Conservation (phyloP, 2,113 vertebrate genomes). For the Cyanocitta stelleri region DNA sequence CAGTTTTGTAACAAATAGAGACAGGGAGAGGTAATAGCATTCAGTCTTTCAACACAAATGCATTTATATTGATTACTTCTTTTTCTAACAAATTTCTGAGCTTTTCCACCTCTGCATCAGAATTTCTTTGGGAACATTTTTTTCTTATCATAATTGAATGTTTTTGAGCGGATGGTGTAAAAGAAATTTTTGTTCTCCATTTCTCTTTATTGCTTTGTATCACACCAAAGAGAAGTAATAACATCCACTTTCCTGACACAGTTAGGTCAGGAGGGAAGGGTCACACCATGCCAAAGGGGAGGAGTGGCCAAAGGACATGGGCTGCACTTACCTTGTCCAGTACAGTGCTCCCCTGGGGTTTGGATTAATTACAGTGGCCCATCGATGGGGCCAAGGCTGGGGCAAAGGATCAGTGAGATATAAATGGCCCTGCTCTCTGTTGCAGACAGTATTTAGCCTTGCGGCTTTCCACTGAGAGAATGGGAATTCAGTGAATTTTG, state of each 20-base stretch:
- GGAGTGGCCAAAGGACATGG: background rate
- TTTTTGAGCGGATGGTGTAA: background rate
- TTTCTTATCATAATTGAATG: background rate
- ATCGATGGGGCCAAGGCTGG: background rate
- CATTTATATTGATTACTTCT: background rate
- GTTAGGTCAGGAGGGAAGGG: background rate
- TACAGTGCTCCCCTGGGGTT: background rate
- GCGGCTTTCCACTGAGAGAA: background rate
- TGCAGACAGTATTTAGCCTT: background rate
- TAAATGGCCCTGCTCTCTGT: background rate
- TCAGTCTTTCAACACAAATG: background rate
- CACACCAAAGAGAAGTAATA: background rate
- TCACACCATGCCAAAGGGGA: accelerated
- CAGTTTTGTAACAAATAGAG: conserved; percentile 12
- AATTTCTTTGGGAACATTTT: background rate
- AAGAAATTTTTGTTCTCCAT: background rate
- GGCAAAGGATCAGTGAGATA: background rate
- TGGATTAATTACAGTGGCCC: background rate
- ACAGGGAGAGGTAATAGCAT: background rate
- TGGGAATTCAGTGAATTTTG: background rate
- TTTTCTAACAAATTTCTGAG: background rate
- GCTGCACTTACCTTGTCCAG: background rate
- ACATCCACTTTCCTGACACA: background rate
- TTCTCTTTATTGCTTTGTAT: background rate
- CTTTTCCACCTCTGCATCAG: background rate